A percentile compares a stretch with the other conserved stretches of the same genome.
phyloP scores from a whole-genome alignment of 2,113 vertebrate species.

The Phyllostomus hastatus region DNA sequence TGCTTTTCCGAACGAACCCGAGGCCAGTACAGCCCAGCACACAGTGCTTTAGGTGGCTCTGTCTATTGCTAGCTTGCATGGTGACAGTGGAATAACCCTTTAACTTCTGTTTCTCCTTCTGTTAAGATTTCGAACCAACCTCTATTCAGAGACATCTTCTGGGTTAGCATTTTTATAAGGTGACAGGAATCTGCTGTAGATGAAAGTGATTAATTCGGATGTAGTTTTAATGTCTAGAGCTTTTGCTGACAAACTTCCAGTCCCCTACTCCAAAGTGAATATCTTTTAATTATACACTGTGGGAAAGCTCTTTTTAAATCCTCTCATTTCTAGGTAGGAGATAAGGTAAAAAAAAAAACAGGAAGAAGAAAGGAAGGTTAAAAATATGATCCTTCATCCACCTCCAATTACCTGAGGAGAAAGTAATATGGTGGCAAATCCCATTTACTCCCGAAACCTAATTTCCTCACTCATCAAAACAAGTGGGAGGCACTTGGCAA shows the following conservation, averaged over 20 bases:
- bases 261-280: not conserved
- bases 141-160: not conserved
- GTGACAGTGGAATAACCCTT: not conserved
- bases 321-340: not conserved
- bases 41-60: not conserved
- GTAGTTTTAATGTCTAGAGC: not conserved
- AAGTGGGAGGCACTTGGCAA: slow-evolving; percentile 43
- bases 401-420: not conserved
- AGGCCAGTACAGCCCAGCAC: not conserved
- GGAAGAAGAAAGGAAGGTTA: not conserved
- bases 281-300: not conserved
- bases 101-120: not conserved
- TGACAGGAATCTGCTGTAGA: not conserved
- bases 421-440: slow-evolving; percentile 10
- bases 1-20: not conserved
- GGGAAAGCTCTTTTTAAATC: not conserved
- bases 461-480: slow-evolving; percentile 45
- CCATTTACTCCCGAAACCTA: slow-evolving; percentile 35
- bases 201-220: not conserved
- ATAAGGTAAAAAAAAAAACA: not conserved
- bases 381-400: not conserved
- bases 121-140: not conserved
- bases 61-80: not conserved
- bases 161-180: not conserved
- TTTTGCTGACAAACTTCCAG: not conserved